Conservation (phyloP, 2,113 vertebrate species). For the Gallinago paraguaiae region DNA sequence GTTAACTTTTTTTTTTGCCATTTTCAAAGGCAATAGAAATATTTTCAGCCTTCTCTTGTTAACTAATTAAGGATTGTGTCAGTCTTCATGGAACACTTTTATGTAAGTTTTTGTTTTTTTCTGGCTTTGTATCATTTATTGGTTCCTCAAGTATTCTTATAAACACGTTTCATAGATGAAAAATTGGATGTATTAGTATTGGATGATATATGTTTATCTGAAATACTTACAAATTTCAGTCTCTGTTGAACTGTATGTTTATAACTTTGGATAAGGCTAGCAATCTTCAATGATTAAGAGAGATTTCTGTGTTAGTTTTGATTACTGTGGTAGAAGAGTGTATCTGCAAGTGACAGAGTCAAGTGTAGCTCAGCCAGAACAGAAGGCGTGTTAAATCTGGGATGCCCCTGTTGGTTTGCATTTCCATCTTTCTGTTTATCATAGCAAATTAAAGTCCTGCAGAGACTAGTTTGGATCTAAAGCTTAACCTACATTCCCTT, state of each 20-base stretch:
- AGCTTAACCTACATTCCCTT: conserved; percentile 45
- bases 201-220: background rate
- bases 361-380: conserved; percentile 23
- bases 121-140: background rate
- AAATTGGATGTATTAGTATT: too few relatives aligned
- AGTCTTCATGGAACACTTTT: background rate
- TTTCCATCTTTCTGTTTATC: conserved; percentile 52
- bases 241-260: background rate
- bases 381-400: conserved; percentile 54
- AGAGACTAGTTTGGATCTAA: conserved; percentile 50
- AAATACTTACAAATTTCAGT: background rate
- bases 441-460: conserved; percentile 40
- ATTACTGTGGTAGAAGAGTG: background rate
- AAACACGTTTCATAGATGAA: background rate
- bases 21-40: background rate
- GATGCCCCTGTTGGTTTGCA: conserved; percentile 33
- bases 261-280: background rate
- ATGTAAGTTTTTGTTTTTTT: background rate
- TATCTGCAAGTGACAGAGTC: background rate
- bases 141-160: background rate
- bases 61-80: background rate
- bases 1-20: background rate
- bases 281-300: background rate
- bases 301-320: conserved; percentile 33
- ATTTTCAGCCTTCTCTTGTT: background rate